Percentiles rank a stretch among this genome's conserved stretches.
Conservation (phyloP, 2,797 vertebrate genomes). For the Clarias fuscus region DNA sequence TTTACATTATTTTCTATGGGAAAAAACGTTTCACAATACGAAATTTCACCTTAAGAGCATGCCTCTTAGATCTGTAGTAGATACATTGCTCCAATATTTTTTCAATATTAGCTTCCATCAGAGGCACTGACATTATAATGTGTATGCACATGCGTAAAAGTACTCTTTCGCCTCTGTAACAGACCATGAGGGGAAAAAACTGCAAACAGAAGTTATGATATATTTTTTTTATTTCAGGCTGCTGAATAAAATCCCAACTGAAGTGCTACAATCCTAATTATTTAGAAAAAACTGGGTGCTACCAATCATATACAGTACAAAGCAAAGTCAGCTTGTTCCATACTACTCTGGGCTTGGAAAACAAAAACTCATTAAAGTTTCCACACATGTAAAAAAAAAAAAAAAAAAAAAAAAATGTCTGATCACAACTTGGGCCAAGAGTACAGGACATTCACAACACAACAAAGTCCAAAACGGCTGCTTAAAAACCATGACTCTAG, state of each 20-base stretch:
- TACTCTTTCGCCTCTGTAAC: background rate
- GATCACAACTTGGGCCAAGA: conserved; percentile 36
- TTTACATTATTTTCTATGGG: no score
- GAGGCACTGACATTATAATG: background rate
- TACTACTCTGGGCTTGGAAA: conserved; percentile 55
- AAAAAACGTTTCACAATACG: no score
- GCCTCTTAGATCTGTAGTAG: background rate
- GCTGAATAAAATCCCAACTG: background rate
- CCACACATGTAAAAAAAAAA: conserved; percentile 43
- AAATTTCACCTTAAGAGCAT: no score
- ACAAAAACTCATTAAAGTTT: conserved; percentile 65
- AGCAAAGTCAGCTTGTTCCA: conserved; percentile 56
- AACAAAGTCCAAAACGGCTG: background rate
- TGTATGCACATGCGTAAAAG: background rate
- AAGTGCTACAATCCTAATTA: background rate
- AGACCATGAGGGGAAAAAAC: background rate
- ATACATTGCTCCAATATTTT: background rate
- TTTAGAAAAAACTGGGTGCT: background rate
- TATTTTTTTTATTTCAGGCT: background rate
- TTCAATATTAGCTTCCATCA: background rate
- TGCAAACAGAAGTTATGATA: background rate
- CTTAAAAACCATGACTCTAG: background rate
- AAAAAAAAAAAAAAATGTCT: background rate
- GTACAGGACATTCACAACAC: background rate
- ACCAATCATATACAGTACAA: conserved; percentile 52